Evolutionary conservation across 2,113 vertebrate species (phyloP), one percentile per base, ranked within the genome.

Genomic region (Ophiodon elongatus): DNA sequence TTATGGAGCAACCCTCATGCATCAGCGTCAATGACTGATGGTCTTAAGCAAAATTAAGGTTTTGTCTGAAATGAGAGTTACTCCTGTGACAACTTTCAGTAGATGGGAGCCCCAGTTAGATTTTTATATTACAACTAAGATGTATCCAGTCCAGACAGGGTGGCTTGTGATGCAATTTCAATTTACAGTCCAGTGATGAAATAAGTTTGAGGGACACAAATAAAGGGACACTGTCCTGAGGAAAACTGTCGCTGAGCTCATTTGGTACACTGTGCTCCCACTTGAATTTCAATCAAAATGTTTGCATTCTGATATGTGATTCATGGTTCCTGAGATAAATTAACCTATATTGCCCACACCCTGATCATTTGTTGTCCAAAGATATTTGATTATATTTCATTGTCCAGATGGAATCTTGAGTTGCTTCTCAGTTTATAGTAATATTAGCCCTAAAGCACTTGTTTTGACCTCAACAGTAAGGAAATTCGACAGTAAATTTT

Each of bases 1-100:
- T 75, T 52, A 31, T n/a, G 19, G 21, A 29, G 45, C 64, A 52
- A 52, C 25, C 17, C 29, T 70, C 63, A 63, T 85, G 52, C 54
- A 72, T 89, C 80, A 75, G 27, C 47, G 64, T 78, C 66, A 14
- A 8, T 73, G 72, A 76, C 35, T 62, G 59, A 76, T 79, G 60
- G 23, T 59, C 21, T 8, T 6, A 79, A 56, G 33, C 9, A 57
- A 50, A 85, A 69, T 33, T 27, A 27, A 76, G 23, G 8, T 73
- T 82, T 66, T 65, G 35, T 31, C 43, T 57, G 11, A 66, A 74
- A 71, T 66, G 2, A 27, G 4, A 70, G 57, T 39, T 17, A 66
- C 66, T 70, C 8, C 19, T 62, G 8, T 63, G 21, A 63, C 52
- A 11, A 19, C 35, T 31, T 37, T 13, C 4, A 29, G 59, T 27